These are phyloP conservation scores for Elmis aenea DNA, from an alignment of 2,888 invertebrate species.

Conservation along the genomic window DNA sequence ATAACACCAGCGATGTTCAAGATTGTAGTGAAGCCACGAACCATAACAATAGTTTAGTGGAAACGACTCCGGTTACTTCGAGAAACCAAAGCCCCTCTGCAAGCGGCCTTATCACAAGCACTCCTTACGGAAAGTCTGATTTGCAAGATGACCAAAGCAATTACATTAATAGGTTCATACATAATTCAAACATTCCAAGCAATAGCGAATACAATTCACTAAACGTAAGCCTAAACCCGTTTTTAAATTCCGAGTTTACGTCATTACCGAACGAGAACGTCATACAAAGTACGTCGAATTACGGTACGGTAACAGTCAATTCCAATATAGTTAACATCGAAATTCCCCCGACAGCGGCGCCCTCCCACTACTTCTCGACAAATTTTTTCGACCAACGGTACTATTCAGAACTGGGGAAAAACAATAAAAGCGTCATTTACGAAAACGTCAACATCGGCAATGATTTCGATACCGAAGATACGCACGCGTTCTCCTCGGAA, in stretches of 20 bases:
- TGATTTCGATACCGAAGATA: conserved; percentile 1
- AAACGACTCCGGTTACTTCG: not conserved
- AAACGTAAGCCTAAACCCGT: conserved; percentile 36
- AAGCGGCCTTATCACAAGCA: too few relatives aligned
- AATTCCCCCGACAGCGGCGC: conserved; percentile 16
- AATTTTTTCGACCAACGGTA: conserved; percentile 27
- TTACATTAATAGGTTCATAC: too few relatives aligned
- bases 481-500: conserved; percentile 8
- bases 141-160: too few relatives aligned
- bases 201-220: too few relatives aligned
- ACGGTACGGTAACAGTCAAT: conserved; percentile 36
- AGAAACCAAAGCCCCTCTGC: conserved; percentile 9
- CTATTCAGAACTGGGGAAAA: conserved; percentile 29
- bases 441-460: conserved; percentile 2
- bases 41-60: not conserved
- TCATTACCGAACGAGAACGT: conserved; percentile 6
- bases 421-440: too few relatives aligned
- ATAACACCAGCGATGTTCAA: not conserved
- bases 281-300: conserved; percentile 32
- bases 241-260: conserved; percentile 30
- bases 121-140: too few relatives aligned
- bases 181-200: too few relatives aligned
- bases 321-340: conserved; percentile 35
- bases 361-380: conserved; percentile 9
- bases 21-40: not conserved